Percentiles rank a stretch among this genome's conserved stretches.
phyloP scores from a whole-genome alignment of 2,888 invertebrate species.

The Dynastes hyllus region DNA sequence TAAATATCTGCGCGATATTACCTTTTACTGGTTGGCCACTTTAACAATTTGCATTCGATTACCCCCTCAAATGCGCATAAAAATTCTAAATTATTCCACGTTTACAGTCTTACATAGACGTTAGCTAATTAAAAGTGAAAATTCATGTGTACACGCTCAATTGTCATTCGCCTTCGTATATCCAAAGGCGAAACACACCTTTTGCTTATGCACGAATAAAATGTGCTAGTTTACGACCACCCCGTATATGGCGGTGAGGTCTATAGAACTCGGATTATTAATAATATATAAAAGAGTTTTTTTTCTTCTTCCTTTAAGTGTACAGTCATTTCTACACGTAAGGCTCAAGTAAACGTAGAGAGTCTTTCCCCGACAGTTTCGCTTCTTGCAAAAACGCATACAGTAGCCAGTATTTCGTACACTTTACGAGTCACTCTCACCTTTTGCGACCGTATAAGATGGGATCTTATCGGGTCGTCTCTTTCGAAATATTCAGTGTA shows the following conservation, averaged over 20 bases:
- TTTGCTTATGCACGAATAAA: conserved; percentile 41
- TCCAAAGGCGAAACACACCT: conserved; percentile 38
- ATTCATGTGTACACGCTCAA: conserved; percentile 31
- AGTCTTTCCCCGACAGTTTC: conserved; percentile 19
- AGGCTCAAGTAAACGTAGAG: not conserved
- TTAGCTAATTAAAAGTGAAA: conserved; percentile 44
- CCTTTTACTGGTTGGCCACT: conserved; percentile 16
- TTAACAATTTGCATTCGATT: conserved; percentile 43
- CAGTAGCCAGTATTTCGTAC: conserved; percentile 68
- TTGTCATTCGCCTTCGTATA: conserved; percentile 31
- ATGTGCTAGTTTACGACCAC: conserved; percentile 40
- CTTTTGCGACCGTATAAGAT: conserved; percentile 64
- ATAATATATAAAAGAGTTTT: conserved; percentile 47
- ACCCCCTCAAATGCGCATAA: conserved; percentile 37
- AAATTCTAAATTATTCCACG: conserved; percentile 27
- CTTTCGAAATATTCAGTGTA: conserved; percentile 57
- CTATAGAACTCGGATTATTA: conserved; percentile 44
- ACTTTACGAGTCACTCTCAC: conserved; percentile 67
- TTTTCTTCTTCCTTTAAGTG: conserved; percentile 36
- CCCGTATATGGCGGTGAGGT: conserved; percentile 45
- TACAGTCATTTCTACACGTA: too few relatives aligned
- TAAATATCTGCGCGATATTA: conserved; percentile 36
- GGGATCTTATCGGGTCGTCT: conserved; percentile 62
- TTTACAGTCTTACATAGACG: conserved; percentile 20
- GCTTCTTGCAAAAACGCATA: conserved; percentile 55